Base-by-base conservation (phyloP, 2,888 invertebrate genomes). In the Mythimna loreyi region DNA sequence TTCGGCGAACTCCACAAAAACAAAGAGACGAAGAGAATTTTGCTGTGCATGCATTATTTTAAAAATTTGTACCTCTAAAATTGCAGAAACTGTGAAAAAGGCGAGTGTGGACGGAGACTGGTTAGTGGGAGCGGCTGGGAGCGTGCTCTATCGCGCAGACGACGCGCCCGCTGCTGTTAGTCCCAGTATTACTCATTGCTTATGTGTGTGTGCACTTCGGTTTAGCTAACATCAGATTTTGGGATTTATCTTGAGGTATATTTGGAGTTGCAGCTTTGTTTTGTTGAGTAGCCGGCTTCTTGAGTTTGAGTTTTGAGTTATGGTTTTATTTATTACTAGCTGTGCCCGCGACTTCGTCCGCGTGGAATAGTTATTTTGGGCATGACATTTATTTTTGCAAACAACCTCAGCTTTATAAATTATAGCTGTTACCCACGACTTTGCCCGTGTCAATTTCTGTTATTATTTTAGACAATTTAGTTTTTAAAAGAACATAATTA, bases 71-170 rank as follows among this genome's bases (percentile, higher is more conserved):
- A 83, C 83, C 78, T 84, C 72, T 80, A 82, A 86, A 86, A 85
- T 83, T 84, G 83, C 85, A 86, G 81, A 85, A 85, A 84, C 53
- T 68, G 82, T 86, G 80, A 82, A 86, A 85, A 86, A 85, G 81
- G 82, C 80, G 78, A 79, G 80, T 71, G 76, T 62, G 55, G 55
- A 62, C 62, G 63, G 66, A 57, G 57, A 67, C 66, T 67, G 67
- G 76, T 62, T 72, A 68, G 81, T 77, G 81, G 82, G 79, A 81
- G 75, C 63, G 75, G 81, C 79, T 72, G 75, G 67, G 69, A 66
- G 76, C 90, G 90, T 90, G 90, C 88, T 88, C 89, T 90, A 89
- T 90, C 90, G 72, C 72, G 72, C 75, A 68, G 79, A 83, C 82
- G 76, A 70, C 85, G 81, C 78, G 83, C 81, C 85, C 78, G 71